Evolutionary conservation across 2,797 vertebrate species (phyloP).

Genomic region (Esox lucius): DNA sequence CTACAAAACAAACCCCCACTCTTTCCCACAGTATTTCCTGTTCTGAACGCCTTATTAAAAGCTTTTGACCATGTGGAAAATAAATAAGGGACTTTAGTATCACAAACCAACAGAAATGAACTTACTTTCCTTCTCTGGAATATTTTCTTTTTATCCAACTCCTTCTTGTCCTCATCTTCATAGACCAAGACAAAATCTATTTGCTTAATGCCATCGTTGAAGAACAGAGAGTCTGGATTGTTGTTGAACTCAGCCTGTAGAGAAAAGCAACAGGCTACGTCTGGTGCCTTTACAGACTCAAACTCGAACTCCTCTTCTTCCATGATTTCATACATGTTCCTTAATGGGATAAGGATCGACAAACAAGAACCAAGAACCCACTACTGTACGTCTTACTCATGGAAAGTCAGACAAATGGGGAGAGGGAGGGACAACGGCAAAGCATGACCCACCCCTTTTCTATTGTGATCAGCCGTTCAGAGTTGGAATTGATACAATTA

Average conservation of each 20-base stretch:
- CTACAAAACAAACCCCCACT: too few relatives aligned
- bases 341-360: background rate
- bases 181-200: conserved; percentile 92
- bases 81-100: background rate
- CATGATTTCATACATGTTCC: conserved; percentile 60
- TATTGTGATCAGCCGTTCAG: too few relatives aligned
- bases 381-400: background rate
- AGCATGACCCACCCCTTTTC: too few relatives aligned
- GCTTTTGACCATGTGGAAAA: background rate
- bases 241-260: conserved; percentile 85
- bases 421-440: too few relatives aligned
- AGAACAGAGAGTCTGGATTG: conserved; percentile 85
- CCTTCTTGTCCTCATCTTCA: conserved; percentile 87
- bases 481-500: too few relatives aligned
- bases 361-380: background rate
- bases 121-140: conserved; percentile 79
- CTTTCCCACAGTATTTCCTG: too few relatives aligned
- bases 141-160: conserved; percentile 75
- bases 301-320: conserved; percentile 58
- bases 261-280: conserved; percentile 33
- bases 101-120: background rate
- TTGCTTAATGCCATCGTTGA: conserved; percentile 85
- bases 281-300: conserved; percentile 31
- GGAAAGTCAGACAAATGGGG: conserved; percentile 11
- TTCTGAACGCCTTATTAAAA: background rate